Evolutionary conservation across 2,113 vertebrate genomes (phyloP).

Genomic region (Coreoperca whiteheadi): DNA sequence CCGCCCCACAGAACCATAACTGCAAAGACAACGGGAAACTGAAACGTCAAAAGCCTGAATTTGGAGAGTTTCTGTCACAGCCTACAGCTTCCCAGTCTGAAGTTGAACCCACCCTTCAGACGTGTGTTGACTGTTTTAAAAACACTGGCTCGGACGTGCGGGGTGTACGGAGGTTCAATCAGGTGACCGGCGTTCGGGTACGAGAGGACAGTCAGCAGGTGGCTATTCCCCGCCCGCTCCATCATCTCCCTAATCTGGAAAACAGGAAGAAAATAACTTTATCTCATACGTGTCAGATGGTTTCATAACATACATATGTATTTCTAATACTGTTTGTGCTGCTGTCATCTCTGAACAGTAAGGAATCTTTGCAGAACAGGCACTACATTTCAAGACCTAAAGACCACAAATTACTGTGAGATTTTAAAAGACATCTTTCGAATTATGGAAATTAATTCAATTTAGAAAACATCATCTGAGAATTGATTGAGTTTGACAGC

Average conservation of each 20-base stretch:
- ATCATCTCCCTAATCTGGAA: conserved; percentile 83
- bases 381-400: no score
- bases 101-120: conserved; percentile 39
- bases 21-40: conserved; percentile 41
- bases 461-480: no score
- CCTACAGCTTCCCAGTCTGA: not conserved
- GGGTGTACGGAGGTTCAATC: conserved; percentile 82
- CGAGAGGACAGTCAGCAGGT: conserved; percentile 77
- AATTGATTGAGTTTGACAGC: no score
- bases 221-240: conserved; percentile 78
- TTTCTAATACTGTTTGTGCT: no score
- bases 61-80: not conserved
- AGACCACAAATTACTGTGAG: no score
- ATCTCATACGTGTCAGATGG: no score
- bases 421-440: no score
- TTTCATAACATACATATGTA: no score
- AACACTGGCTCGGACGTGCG: conserved; percentile 59
- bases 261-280: not conserved
- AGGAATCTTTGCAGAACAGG: no score
- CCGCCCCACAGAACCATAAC: conserved; percentile 80
- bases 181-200: conserved; percentile 82
- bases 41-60: not conserved
- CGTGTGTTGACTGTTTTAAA: not conserved
- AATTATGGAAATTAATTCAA: no score
- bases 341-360: no score